Conservation (phyloP, 2,888 invertebrate species). For the Tetranychus truncatus region DNA sequence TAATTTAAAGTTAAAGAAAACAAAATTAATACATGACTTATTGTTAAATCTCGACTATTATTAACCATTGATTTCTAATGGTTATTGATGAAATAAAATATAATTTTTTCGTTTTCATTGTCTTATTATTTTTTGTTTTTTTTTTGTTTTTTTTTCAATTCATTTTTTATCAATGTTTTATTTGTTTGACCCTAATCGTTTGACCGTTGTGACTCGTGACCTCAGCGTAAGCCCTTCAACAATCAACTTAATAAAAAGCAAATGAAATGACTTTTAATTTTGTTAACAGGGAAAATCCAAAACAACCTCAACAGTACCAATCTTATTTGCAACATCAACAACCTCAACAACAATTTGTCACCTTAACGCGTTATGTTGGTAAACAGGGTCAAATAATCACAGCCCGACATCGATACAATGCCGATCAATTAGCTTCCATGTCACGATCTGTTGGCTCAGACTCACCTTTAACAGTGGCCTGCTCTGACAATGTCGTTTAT, state of each 20-base stretch:
- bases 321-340: conserved; percentile 9
- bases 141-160: not conserved
- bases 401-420: not conserved
- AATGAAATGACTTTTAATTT: too few species aligned
- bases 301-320: conserved; percentile 9
- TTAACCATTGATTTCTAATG: not conserved
- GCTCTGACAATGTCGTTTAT: not conserved
- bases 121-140: not conserved
- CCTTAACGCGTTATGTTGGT: conserved; percentile 15
- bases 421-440: not conserved
- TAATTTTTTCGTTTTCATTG: not conserved
- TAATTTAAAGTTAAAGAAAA: too few species aligned
- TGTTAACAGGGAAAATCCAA: conserved; percentile 6
- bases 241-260: too few species aligned
- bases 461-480: not conserved
- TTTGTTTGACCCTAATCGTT: too few species aligned
- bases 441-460: not conserved
- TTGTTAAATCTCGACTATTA: too few species aligned
- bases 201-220: too few species aligned
- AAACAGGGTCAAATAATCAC: conserved; percentile 9
- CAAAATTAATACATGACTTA: too few species aligned
- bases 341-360: conserved; percentile 21
- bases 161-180: not conserved
- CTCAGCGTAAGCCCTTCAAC: too few species aligned
- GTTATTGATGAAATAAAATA: not conserved